Percentiles rank a stretch among this genome's conserved stretches.
Conservation (phyloP, 2,113 vertebrate genomes). For the Irena cyanogastra region DNA sequence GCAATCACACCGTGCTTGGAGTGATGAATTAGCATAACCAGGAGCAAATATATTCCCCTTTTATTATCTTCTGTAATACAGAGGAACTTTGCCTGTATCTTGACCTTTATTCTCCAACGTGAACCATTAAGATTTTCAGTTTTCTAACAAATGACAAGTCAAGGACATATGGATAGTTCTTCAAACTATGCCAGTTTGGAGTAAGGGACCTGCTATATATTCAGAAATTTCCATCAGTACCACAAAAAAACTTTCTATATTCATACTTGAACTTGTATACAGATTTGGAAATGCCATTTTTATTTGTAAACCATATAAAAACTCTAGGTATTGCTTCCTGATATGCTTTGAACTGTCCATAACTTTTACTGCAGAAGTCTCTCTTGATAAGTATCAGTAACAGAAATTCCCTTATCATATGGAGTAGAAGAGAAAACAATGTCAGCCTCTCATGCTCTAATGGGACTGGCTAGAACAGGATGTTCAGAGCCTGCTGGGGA, state of each 20-base stretch:
- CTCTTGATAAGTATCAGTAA: background rate
- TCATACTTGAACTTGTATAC: background rate
- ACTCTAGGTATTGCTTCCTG: background rate
- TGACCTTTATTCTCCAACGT: background rate
- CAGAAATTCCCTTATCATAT: background rate
- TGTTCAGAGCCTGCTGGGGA: background rate
- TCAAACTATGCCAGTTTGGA: background rate
- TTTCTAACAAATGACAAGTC: background rate
- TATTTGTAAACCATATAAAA: background rate
- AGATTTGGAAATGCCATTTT: background rate
- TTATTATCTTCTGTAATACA: background rate
- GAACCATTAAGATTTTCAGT: background rate
- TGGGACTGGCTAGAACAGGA: background rate
- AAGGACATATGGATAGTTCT: background rate
- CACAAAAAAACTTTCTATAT: background rate
- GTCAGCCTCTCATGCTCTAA: background rate
- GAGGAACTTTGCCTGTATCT: background rate
- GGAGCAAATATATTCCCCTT: background rate
- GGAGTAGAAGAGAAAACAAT: background rate
- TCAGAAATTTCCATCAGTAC: background rate
- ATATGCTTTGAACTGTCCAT: background rate
- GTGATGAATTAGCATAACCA: conserved; percentile 21
- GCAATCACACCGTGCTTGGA: background rate
- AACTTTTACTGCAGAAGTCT: background rate
- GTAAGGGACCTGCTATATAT: background rate